Conservation (phyloP, 2,113 vertebrate species). For the Ariopsis seemanni region DNA sequence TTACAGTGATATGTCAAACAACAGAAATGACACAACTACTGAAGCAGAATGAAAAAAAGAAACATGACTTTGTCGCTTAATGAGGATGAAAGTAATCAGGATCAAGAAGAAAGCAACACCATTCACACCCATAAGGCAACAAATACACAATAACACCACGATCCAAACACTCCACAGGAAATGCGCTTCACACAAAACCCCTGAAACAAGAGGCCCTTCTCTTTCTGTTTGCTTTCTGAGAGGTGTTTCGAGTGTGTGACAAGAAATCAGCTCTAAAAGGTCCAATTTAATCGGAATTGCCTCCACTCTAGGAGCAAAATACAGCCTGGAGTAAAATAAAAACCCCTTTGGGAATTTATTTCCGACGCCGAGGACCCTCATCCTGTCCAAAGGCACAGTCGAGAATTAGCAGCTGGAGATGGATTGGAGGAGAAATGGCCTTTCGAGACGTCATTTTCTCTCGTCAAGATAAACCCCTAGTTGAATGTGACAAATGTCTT, state of each 20-base stretch:
- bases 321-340: conserved; percentile 59
- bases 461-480: conserved; percentile 71
- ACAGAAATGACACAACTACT: neutral
- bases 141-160: conserved; percentile 9
- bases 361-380: conserved; percentile 62
- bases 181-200: conserved; percentile 31
- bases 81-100: conserved; percentile 8
- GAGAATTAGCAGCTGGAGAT: conserved; percentile 60
- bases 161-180: conserved; percentile 40
- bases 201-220: conserved; percentile 40
- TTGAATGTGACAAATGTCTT: conserved; percentile 60
- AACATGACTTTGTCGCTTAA: neutral
- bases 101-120: neutral
- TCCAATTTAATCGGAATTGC: conserved; percentile 65
- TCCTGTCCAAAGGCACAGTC: conserved; percentile 64
- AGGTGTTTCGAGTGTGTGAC: conserved; percentile 35
- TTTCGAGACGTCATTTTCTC: conserved; percentile 64
- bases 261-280: conserved; percentile 56
- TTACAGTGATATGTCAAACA: neutral
- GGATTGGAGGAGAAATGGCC: conserved; percentile 71
- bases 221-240: conserved; percentile 45
- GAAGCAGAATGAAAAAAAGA: neutral
- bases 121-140: conserved; percentile 3
- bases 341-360: conserved; percentile 63
- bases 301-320: conserved; percentile 50